Percentiles rank a stretch among this genome's conserved stretches.
phyloP scores from a whole-genome alignment of 2,113 vertebrate species.

The Plectropomus leopardus region DNA sequence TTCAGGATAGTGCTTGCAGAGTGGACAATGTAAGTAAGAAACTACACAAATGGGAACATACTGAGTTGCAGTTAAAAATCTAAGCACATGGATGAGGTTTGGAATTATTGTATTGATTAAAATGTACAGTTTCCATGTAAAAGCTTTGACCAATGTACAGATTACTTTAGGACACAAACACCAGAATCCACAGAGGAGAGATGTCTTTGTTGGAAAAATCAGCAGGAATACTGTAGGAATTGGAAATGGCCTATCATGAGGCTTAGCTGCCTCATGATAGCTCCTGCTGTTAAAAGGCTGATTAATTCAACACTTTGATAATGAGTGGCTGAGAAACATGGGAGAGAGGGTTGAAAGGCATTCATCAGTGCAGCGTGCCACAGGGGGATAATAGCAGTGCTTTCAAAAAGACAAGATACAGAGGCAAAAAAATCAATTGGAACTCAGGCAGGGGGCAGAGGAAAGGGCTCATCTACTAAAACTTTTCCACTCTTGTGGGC shows the following conservation, averaged over 20 bases:
- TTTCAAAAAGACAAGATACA: constrained; percentile 71
- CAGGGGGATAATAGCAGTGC: constrained; percentile 71
- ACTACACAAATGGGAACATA: no score
- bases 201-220: constrained; percentile 54
- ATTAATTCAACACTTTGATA: constrained; percentile 82
- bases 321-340: constrained; percentile 72
- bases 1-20: background rate
- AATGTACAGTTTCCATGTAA: constrained; percentile 27
- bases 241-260: constrained; percentile 62
- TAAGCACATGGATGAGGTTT: background rate
- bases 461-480: constrained; percentile 58
- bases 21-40: background rate
- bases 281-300: constrained; percentile 77
- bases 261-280: constrained; percentile 63
- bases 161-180: constrained; percentile 45
- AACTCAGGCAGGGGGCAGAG: constrained; percentile 52
- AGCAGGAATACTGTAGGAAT: constrained; percentile 53
- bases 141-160: constrained; percentile 15
- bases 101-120: constrained; percentile 11
- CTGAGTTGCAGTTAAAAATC: constrained; percentile 2
- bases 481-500: constrained; percentile 20
- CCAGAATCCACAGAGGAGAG: constrained; percentile 20
- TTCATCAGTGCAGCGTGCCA: constrained; percentile 74
- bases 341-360: constrained; percentile 66
- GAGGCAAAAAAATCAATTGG: constrained; percentile 57